Percentiles rank a stretch among this genome's conserved stretches.
Evolutionary conservation across 2,113 vertebrate genomes (phyloP).

Genomic region (Charadrius vociferus): DNA sequence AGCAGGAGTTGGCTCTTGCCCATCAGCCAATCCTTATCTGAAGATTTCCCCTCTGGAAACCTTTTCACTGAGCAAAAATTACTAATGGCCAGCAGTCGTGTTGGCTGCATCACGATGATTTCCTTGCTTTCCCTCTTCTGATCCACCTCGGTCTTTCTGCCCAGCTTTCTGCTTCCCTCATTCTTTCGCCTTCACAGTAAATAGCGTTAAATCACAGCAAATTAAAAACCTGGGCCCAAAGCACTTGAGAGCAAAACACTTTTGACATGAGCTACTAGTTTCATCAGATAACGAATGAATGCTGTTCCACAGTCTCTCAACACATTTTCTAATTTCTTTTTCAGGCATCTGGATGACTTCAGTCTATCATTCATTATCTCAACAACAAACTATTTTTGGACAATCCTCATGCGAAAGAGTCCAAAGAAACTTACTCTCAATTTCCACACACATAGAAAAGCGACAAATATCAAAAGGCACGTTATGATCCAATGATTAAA

Average conservation of each 20-base stretch:
- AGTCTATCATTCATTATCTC: slow-evolving; percentile 14
- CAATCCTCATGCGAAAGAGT: not conserved
- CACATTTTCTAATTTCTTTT: slow-evolving; percentile 13
- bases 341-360: not conserved
- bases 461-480: not conserved
- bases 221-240: slow-evolving; percentile 43
- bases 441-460: not conserved
- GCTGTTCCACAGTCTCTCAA: not conserved
- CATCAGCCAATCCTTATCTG: not conserved
- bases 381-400: not conserved
- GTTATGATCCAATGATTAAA: not conserved
- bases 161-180: not conserved
- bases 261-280: slow-evolving; percentile 28
- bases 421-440: not conserved
- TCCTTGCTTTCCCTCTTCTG: not conserved
- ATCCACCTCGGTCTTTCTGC: not conserved
- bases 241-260: slow-evolving; percentile 41
- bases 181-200: not conserved
- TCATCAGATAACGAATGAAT: not conserved
- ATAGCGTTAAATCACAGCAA: not conserved
- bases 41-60: not conserved
- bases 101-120: not conserved
- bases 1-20: not conserved
- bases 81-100: not conserved
- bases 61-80: not conserved